Conservation (phyloP, 1,140 invertebrate genomes). For the Ctenoplectra terminalis region DNA sequence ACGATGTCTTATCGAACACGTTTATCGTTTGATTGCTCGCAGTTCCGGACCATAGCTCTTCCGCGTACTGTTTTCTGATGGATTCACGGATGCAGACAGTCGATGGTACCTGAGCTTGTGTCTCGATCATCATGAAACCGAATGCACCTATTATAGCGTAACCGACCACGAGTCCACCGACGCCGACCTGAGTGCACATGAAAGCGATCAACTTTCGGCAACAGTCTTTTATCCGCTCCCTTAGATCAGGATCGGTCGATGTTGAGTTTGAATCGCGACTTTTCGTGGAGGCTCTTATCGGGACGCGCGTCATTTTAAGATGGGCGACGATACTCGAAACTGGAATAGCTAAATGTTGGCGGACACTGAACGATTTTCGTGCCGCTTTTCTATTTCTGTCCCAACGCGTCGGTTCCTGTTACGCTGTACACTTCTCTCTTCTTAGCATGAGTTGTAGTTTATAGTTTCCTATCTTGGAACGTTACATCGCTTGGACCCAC, state of each 20-base stretch:
- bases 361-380: constrained; percentile 50
- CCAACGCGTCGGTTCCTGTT: constrained; percentile 24
- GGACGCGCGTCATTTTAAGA: constrained; percentile 69
- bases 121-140: constrained; percentile 94
- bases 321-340: background rate
- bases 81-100: constrained; percentile 78
- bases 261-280: constrained; percentile 88
- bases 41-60: constrained; percentile 89
- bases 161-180: constrained; percentile 96
- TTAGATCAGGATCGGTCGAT: constrained; percentile 85
- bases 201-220: constrained; percentile 93
- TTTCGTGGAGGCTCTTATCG: constrained; percentile 83
- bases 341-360: constrained; percentile 40
- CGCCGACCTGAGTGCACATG: constrained; percentile 97
- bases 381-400: constrained; percentile 70
- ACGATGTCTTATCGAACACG: constrained; percentile 89
- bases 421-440: constrained; percentile 16
- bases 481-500: background rate
- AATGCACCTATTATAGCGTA: constrained; percentile 98
- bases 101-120: constrained; percentile 83
- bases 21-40: constrained; percentile 84
- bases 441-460: background rate
- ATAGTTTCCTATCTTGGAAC: background rate
- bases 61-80: constrained; percentile 79
- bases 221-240: constrained; percentile 90